phyloP scores from a whole-genome alignment of 2,888 invertebrate species.

The Synanthedon vespiformis region DNA sequence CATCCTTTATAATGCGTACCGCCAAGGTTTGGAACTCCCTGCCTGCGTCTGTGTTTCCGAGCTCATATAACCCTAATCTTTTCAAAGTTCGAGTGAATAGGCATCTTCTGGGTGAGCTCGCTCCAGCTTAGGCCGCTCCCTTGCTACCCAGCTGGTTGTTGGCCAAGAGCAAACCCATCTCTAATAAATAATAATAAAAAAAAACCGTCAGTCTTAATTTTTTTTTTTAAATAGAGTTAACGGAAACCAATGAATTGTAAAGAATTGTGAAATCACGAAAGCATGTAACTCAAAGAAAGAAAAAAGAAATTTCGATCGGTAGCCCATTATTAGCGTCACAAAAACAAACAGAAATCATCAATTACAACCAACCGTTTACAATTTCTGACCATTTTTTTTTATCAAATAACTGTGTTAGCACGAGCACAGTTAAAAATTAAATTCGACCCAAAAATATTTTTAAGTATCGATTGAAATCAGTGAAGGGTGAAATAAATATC shows the following conservation, averaged over 20 bases:
- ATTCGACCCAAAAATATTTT: constrained; percentile 5
- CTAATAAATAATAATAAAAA: no score
- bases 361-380: constrained; percentile 16
- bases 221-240: background rate
- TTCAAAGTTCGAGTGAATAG: no score
- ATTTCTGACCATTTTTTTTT: constrained; percentile 8
- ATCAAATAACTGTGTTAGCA: constrained; percentile 6
- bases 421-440: constrained; percentile 5
- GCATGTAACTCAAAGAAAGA: constrained; percentile 10
- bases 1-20: no score
- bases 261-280: constrained; percentile 1
- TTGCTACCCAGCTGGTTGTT: no score
- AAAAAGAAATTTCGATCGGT: constrained; percentile 9
- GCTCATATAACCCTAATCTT: no score
- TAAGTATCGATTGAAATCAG: constrained; percentile 14
- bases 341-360: constrained; percentile 24
- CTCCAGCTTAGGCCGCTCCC: no score
- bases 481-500: constrained; percentile 18
- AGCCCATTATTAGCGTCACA: constrained; percentile 15
- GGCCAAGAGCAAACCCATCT: no score
- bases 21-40: no score
- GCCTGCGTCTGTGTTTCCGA: no score
- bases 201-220: no score
- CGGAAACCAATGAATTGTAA: background rate
- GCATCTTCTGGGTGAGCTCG: no score